A percentile compares a stretch with the other conserved stretches of the same genome.
Conservation (phyloP, 2,113 vertebrate genomes). For the Trogon melanurus region DNA sequence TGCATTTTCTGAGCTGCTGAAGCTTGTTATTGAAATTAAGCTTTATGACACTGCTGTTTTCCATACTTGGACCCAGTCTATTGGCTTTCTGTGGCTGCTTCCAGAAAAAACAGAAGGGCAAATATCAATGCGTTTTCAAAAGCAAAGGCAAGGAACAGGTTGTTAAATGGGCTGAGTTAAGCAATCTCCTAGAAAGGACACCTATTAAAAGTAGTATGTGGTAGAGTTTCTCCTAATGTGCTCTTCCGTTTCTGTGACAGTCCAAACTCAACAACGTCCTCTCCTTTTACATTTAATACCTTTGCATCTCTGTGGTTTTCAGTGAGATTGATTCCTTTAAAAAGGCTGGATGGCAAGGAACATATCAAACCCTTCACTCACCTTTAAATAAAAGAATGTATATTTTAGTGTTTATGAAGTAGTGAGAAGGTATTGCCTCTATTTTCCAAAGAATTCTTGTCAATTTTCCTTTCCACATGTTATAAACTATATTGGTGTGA, state of each 20-base stretch:
- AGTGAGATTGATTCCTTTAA: constrained; percentile 55
- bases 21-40: constrained; percentile 86
- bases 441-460: constrained; percentile 64
- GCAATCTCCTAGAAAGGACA: constrained; percentile 62
- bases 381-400: constrained; percentile 63
- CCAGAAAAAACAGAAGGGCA: constrained; percentile 72
- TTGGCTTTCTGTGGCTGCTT: constrained; percentile 59
- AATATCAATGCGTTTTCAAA: constrained; percentile 62
- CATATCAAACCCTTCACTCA: constrained; percentile 38
- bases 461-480: constrained; percentile 55
- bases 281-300: constrained; percentile 49
- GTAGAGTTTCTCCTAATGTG: constrained; percentile 37
- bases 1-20: constrained; percentile 84
- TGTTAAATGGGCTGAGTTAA: constrained; percentile 74
- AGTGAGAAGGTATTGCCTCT: constrained; percentile 35
- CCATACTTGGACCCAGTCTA: constrained; percentile 58
- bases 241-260: not conserved
- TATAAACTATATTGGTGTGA: constrained; percentile 63
- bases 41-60: constrained; percentile 81
- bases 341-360: constrained; percentile 50
- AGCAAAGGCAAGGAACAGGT: constrained; percentile 65
- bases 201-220: constrained; percentile 11
- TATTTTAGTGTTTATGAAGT: constrained; percentile 66
- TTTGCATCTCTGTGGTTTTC: constrained; percentile 54
- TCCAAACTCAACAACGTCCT: constrained; percentile 11